These are phyloP conservation scores for Nothocercus nigrocapillus DNA, from an alignment of 2,113 vertebrate genomes.

Conservation along the genomic window DNA sequence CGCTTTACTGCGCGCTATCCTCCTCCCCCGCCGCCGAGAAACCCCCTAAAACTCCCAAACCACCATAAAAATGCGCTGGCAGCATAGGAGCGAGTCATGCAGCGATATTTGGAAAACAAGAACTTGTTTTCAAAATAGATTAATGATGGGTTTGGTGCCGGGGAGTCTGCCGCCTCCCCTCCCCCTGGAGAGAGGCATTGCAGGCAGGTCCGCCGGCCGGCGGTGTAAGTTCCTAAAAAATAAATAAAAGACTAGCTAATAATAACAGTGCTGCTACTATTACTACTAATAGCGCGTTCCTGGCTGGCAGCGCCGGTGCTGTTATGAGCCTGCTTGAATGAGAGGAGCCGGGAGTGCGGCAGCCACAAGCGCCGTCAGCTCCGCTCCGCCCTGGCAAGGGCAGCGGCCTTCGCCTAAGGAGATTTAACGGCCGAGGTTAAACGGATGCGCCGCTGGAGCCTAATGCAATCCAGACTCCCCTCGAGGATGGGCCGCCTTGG, in stretches of 20 bases:
- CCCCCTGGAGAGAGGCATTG: background rate
- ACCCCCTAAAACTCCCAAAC: conserved; percentile 69
- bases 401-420: background rate
- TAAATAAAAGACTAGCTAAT: conserved; percentile 54
- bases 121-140: conserved; percentile 54
- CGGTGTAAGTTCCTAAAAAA: conserved; percentile 47
- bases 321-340: background rate
- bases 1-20: conserved; percentile 1
- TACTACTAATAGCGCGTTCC: background rate
- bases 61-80: conserved; percentile 59
- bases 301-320: background rate
- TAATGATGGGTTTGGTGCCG: conserved; percentile 43
- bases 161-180: conserved; percentile 23
- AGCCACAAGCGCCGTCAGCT: background rate
- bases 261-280: conserved; percentile 44
- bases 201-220: conserved; percentile 45
- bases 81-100: background rate
- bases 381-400: background rate
- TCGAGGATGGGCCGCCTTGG: background rate
- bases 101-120: conserved; percentile 68
- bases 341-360: background rate
- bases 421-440: background rate
- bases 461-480: fast-evolving
- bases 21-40: conserved; percentile 43
- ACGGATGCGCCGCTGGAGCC: background rate